phyloP scores from a whole-genome alignment of 2,113 vertebrate species.

The Oreochromis tanganicae region DNA sequence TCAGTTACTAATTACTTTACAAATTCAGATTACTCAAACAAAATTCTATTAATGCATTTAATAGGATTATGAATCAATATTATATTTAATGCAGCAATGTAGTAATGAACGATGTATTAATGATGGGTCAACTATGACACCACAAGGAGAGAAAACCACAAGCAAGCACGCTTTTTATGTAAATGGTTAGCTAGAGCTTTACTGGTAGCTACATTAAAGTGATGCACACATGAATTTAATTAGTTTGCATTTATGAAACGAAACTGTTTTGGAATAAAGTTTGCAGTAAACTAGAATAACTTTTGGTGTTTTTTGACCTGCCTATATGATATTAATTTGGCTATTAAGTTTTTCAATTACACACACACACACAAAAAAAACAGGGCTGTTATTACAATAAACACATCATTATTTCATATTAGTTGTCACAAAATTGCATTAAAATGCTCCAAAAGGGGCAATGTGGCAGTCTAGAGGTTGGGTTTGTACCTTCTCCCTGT shows the following conservation, averaged over 20 bases:
- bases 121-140: neutral
- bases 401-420: neutral
- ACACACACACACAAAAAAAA: neutral
- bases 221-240: neutral
- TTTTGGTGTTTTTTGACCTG: neutral
- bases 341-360: neutral
- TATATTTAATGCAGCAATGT: neutral
- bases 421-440: neutral
- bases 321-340: neutral
- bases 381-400: accelerated
- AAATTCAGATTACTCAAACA: neutral
- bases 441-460: neutral
- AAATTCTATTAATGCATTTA: neutral
- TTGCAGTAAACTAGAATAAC: neutral
- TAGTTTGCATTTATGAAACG: accelerated
- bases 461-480: neutral
- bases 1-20: neutral
- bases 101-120: neutral
- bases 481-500: neutral
- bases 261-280: neutral
- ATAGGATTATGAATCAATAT: accelerated
- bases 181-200: accelerated
- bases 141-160: neutral
- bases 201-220: neutral
- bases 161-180: neutral